Conservation (phyloP, 2,113 vertebrate genomes). For the Phodopus roborovskii region DNA sequence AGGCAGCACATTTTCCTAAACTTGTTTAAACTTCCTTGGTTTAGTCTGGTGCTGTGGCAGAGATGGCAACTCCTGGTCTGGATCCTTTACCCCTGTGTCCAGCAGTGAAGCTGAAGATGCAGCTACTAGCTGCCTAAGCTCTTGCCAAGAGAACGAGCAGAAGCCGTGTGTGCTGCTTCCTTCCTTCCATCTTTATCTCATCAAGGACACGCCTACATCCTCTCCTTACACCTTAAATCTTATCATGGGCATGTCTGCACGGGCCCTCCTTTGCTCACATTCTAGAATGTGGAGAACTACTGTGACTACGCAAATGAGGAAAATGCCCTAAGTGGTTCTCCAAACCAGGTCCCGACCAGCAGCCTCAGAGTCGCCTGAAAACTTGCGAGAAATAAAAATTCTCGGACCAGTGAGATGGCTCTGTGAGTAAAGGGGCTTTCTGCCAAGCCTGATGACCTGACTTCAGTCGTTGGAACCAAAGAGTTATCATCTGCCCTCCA, state of each 20-base stretch:
- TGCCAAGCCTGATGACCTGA: neutral
- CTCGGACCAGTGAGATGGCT: neutral
- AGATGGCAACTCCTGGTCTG: neutral
- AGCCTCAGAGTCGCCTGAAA: neutral
- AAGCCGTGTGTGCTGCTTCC: neutral
- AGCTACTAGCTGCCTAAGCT: neutral
- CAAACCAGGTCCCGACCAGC: neutral
- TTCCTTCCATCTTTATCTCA: neutral
- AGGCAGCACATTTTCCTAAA: constrained; percentile 29
- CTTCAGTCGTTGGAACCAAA: neutral
- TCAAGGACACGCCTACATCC: neutral
- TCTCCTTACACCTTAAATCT: neutral
- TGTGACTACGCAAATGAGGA: neutral
- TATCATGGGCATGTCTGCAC: neutral
- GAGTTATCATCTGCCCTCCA: too few species aligned
- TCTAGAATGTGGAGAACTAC: neutral
- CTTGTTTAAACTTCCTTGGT: neutral
- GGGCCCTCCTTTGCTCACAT: neutral
- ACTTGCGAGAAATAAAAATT: neutral
- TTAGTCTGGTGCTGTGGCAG: neutral
- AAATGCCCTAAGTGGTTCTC: neutral
- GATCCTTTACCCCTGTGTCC: neutral
- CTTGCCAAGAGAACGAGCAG: neutral
- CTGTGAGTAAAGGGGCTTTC: neutral
- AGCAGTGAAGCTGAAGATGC: neutral